Base-by-base conservation (phyloP, 2,888 invertebrate species). In the Yponomeuta sedellus region DNA sequence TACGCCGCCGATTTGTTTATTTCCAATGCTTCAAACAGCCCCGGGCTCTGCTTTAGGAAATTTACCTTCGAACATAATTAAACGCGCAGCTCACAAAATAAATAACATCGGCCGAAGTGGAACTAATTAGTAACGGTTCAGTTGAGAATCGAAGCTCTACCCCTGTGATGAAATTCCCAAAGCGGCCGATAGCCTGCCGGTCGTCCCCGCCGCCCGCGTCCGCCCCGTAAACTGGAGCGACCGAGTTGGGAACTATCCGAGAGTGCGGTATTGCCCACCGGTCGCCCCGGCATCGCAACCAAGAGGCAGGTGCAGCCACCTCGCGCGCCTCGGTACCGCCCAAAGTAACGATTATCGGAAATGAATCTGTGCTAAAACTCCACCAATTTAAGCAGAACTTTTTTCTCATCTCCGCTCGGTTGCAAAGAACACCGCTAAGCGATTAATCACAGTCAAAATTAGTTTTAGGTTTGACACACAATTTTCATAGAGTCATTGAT, bases 61-160 rank as follows among this genome's bases (percentile, higher is more conserved):
- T 52, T 64, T 22, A 22, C 44, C 12, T 20, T 62, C 65, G 68
- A 67, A 68, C 74, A 75, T 76, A 77, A 77, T 77, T 75, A 77
- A 71, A 28, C 71, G 69, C 56, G 65, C 52, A 68, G 70, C 68
- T 69, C 71, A 70, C 70, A 73, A 77, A 79, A 81, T 81, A 82
- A 81, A 81, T 80, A 82, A 77, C 77, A 72, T 67, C 65, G 71
- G 69, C 70, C 72, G 68, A 71, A 67, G 74, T 72, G 68, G 76
- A 77, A 77, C 75, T 77, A 82, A 83, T 82, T 82, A 83, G 76
- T 75, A 65, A 75, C 76, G 77, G 78, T 77, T 77, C 78, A 77
- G 70, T 74, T 70, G 74, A 74, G 74, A 74, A 77, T 77, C 71
- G 72, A 73, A 78, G 77, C 79, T 52, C 59, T 78, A 69, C 75